Evolutionary conservation across 2,113 vertebrate species (phyloP), one percentile per base, ranked within the genome.

Genomic region (Microcebus griseorufus): DNA sequence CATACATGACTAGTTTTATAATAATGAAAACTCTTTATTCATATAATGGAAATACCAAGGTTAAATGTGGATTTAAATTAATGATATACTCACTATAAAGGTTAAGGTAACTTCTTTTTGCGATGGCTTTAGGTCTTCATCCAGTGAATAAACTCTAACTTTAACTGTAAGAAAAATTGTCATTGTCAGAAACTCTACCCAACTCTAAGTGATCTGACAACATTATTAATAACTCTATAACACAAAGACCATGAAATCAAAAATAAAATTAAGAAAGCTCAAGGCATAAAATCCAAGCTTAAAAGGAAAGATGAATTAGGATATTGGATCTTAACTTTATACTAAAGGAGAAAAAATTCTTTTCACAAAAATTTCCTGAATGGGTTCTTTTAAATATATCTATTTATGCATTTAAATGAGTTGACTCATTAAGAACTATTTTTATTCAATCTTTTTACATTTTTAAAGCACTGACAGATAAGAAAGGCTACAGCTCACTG

Each of bases 71-170:
- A 95, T 70, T 70, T 17, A 76, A 89, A 2, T 72, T 67, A 29
- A 53, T 58, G 83, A 80, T 89, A 93, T 65, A 93, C 75, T 97
- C 37, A 98, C 98, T 98, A 98, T 98, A 96, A 99, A 99, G 3
- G 98, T 99, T 14, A 99, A 97, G 65, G 97, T 98, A 82, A 99
- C 98, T 13, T 98, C 98, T 91, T 99, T 98, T 27, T 11, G 98
- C 42, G 99, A 99, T 37, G 99, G 99, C 72, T 96, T 98, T 81
- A 99, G 96, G 92, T 99, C 99, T 95, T 99, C 98, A 97, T 99
- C 99, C 96, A 99, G 96, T 79, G 99, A 99, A 90, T 99, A 99
- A 42, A 99, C 98, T 94, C 99, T 98, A 53, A 99, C 86, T 96
- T 99, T 98, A 91, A 99, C 99, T 99, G 97, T 0, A 96, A 94